Percentiles rank a stretch among this genome's conserved stretches.
Evolutionary conservation across 2,797 vertebrate species (phyloP).

Genomic region (Peromyscus melanophrys): DNA sequence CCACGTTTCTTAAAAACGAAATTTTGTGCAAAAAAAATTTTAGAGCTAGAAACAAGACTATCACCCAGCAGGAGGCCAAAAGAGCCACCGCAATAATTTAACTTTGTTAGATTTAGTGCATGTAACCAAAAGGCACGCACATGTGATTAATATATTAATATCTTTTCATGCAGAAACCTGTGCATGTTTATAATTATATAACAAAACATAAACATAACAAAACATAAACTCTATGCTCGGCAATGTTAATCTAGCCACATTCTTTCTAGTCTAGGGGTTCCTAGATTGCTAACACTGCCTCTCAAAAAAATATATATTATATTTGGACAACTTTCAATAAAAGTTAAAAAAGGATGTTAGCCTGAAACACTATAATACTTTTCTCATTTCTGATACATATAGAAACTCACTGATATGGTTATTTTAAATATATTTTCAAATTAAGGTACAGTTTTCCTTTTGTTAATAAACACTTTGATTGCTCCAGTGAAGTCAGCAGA

Average conservation of each 20-base stretch:
- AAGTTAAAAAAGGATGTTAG: constrained; percentile 85
- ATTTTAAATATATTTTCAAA: constrained; percentile 84
- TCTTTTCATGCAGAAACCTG: constrained; percentile 83
- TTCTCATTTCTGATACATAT: constrained; percentile 85
- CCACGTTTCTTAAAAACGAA: constrained; percentile 80
- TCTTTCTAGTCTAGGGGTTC: constrained; percentile 83
- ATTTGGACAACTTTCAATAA: constrained; percentile 86
- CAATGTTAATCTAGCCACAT: constrained; percentile 82
- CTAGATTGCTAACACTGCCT: constrained; percentile 83
- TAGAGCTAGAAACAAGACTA: constrained; percentile 82
- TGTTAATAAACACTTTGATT: constrained; percentile 99
- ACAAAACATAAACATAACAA: constrained; percentile 82
- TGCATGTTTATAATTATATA: constrained; percentile 82
- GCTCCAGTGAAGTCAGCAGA: constrained; percentile 99
- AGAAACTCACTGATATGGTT: constrained; percentile 86
- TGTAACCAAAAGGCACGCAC: constrained; percentile 87
- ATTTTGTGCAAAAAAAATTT: constrained; percentile 87
- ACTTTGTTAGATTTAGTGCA: constrained; percentile 82
- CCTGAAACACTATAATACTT: constrained; percentile 84
- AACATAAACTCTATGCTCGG: constrained; percentile 77
- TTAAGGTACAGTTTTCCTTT: constrained; percentile 95
- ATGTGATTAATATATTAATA: constrained; percentile 83
- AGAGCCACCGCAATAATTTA: constrained; percentile 84
- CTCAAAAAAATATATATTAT: constrained; percentile 83
- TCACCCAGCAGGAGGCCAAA: constrained; percentile 81